Evolutionary conservation across 2,888 invertebrate genomes (phyloP), one percentile per base, ranked within the genome.

Genomic region (Mythimna pallens): DNA sequence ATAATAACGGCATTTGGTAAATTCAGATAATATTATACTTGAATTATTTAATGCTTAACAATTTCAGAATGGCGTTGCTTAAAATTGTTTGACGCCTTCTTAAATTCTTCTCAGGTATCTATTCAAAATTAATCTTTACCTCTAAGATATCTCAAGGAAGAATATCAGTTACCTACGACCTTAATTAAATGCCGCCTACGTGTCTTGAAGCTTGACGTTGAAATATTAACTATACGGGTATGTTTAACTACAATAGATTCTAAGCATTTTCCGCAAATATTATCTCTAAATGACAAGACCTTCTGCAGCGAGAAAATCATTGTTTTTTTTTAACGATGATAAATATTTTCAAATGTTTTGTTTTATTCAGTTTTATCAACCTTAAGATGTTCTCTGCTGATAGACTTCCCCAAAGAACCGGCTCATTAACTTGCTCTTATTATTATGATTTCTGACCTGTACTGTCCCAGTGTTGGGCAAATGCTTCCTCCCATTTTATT

Each of bases 121-220:
- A 68, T 79, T 73, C 55, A 65, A 66, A 69, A 72, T 74, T 52
- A 52, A 40, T 68, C 9, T 14, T 47, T 7, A 47, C 47, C 47
- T 62, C 76, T 66, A 76, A 65, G 73, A 70, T 76, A 76, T 76
- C 68, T 72, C 59, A 50, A 72, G 66, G 62, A 73, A 61, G 70
- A 73, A 54, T 68, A 61, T 69, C 63, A 74, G 66, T 65, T 68
- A 47, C 12, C 14, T 43, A 68, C 64, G 78, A 59, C 83, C 78
- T 84, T 80, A 85, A 85, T 85, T 85, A 84, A 69, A 72, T 81
- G 65, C 83, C 72, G 62, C 85, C 82, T 70, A 73, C 77, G 69
- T 80, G 50, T 25, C 59, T 40, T 10, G n/a, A 22, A 36, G 61
- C 55, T 30, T 62, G 67, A 63, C 43, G 58, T 65, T 68, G 59